A percentile compares a stretch with the other conserved stretches of the same genome.
phyloP scores from a whole-genome alignment of 1,140 invertebrate genomes.

The Heliconius hewitsoni region DNA sequence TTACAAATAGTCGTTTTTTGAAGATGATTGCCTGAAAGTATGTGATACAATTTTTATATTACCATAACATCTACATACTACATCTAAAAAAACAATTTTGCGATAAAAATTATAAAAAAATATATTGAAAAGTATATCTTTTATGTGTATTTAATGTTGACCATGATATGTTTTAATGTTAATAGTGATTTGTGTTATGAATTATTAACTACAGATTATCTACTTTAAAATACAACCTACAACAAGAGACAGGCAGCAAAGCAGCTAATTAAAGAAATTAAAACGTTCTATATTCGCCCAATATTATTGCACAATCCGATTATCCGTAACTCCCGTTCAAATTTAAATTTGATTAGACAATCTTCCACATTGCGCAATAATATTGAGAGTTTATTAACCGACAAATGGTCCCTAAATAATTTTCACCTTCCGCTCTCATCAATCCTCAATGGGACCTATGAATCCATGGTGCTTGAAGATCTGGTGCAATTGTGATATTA shows the following conservation, averaged over 20 bases:
- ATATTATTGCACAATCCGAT: background rate
- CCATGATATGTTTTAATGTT: background rate
- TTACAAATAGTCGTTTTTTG: slow-evolving; percentile 59
- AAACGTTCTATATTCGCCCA: background rate
- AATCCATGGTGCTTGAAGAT: slow-evolving; percentile 68
- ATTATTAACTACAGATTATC: background rate
- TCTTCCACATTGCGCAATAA: background rate
- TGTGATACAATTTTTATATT: slow-evolving; percentile 38
- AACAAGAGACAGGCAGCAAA: slow-evolving; percentile 51
- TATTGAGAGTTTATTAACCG: background rate
- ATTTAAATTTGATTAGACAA: too few relatives aligned
- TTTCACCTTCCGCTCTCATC: slow-evolving; percentile 63
- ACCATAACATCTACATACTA: background rate
- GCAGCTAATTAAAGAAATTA: slow-evolving; percentile 51
- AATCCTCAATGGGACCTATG: slow-evolving; percentile 70
- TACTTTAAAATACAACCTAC: slow-evolving; percentile 1
- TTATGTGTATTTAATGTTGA: background rate
- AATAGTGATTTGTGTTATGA: background rate
- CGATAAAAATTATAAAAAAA: background rate
- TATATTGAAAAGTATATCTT: background rate
- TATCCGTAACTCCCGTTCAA: background rate
- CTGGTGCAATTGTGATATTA: slow-evolving; percentile 64
- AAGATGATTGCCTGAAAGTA: slow-evolving; percentile 71
- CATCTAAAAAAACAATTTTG: background rate
- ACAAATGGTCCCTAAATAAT: slow-evolving; percentile 51